Evolutionary conservation across 2,113 vertebrate genomes (phyloP), one percentile per base, ranked within the genome.

Genomic region (Marmota monax): DNA sequence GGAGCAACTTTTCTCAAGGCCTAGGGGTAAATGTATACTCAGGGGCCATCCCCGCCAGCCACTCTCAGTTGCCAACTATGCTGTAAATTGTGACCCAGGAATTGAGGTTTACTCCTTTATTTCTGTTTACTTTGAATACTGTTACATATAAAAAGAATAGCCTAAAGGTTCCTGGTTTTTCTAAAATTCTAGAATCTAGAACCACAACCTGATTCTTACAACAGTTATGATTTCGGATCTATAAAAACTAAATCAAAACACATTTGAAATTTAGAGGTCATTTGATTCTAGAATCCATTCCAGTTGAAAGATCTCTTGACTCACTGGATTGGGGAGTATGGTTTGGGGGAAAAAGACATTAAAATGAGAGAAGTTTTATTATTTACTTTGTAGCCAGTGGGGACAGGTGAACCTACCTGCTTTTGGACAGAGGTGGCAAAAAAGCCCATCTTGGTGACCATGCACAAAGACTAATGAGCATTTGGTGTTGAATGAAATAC

Each of bases 101-200:
- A 67, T 83, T 48, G 17, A 45, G 51, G 16, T 87, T 29, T 39
- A 70, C 56, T 83, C 65, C 79, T 90, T 94, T 95, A 61, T 93
- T 95, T 96, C 79, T 95, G 69, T 86, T 96, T 48, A 25, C 89
- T 97, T 96, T 34, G 13, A 34, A 56, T n/a, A 7, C 58, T 37
- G 2, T 29, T 53, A 1, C 25, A 4, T 63, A 34, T 42, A 18
- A 34, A 84, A 84, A 7, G 42, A 20, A 77, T 39, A 73, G 42
- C 53, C 34, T 65, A 76, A 95, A 87, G n/a, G 20, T 95, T 76
- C 80, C n/a, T 92, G 42, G 42, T 39, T 48, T 0, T 5, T 86
- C 65, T 51, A 2, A 83, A 16, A 48, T 83, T 65, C n/a, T 37
- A 9, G 39, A 73, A 65, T 23, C n/a, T 56, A 80, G 45, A 70